Percentiles rank a stretch among this genome's conserved stretches.
Conservation (phyloP, 2,113 vertebrate genomes). For the Myrmecophaga tridactyla region DNA sequence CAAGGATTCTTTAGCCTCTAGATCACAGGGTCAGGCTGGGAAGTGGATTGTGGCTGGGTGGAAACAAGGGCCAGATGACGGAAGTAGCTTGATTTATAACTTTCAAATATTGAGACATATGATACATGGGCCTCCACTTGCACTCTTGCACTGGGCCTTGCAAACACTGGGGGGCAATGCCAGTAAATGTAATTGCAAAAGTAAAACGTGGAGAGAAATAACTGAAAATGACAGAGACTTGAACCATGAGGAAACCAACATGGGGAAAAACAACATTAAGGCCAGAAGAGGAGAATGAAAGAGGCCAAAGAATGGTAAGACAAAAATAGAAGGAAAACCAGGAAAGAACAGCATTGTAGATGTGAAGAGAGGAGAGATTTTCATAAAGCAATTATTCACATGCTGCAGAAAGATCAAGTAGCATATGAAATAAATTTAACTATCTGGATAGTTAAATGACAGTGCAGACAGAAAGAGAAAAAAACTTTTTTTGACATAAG, state of each 20-base stretch:
- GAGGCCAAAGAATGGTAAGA: neutral
- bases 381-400: neutral
- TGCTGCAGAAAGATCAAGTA: neutral
- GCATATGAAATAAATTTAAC: neutral
- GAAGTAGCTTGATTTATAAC: no score
- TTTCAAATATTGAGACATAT: neutral
- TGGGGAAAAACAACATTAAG: no score
- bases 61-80: neutral
- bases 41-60: neutral
- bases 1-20: neutral
- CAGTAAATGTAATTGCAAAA: neutral
- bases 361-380: neutral
- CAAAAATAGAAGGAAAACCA: neutral
- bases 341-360: neutral
- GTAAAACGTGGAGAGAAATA: neutral
- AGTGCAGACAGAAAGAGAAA: neutral
- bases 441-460: neutral
- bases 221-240: neutral
- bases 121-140: rapidly evolving
- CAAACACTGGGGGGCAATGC: neutral
- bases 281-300: neutral
- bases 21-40: neutral
- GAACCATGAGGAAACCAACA: neutral
- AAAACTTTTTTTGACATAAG: neutral
- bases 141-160: neutral